A percentile compares a stretch with the other conserved stretches of the same genome.
These are phyloP conservation scores for Cathartes aura DNA, from an alignment of 2,113 vertebrate species.

Conservation along the genomic window DNA sequence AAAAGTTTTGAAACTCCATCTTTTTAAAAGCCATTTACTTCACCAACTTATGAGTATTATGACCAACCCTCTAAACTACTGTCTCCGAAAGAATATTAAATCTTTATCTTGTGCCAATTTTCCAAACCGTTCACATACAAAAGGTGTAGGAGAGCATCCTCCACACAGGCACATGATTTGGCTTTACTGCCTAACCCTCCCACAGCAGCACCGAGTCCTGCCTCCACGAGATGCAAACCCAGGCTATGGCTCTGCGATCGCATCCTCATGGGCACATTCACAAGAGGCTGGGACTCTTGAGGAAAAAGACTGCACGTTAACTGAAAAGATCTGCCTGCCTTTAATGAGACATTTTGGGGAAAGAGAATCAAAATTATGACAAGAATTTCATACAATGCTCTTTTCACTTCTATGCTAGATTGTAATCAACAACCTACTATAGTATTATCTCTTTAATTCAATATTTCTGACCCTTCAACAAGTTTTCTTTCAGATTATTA, in stretches of 20 bases:
- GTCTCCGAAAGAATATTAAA: neutral
- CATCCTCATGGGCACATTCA: neutral
- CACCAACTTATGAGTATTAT: neutral
- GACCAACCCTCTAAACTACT: neutral
- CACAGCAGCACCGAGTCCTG: neutral
- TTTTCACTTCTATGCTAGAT: neutral
- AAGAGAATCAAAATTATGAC: neutral
- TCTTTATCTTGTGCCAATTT: neutral
- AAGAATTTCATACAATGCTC: neutral
- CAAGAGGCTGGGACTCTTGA: neutral
- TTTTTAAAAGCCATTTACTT: neutral
- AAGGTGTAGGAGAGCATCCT: neutral
- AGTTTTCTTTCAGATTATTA: neutral
- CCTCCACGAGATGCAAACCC: neutral
- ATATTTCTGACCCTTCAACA: neutral
- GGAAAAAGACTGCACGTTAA: neutral
- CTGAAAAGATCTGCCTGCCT: neutral
- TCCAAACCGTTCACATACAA: rapidly evolving
- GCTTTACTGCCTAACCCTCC: neutral
- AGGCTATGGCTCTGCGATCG: rapidly evolving
- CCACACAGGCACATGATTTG: neutral
- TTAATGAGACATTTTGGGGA: neutral
- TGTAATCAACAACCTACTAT: neutral
- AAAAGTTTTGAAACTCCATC: neutral
- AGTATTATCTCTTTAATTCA: neutral